Base-by-base conservation (phyloP, 1,140 invertebrate species). In the Ylistrum balloti region DNA sequence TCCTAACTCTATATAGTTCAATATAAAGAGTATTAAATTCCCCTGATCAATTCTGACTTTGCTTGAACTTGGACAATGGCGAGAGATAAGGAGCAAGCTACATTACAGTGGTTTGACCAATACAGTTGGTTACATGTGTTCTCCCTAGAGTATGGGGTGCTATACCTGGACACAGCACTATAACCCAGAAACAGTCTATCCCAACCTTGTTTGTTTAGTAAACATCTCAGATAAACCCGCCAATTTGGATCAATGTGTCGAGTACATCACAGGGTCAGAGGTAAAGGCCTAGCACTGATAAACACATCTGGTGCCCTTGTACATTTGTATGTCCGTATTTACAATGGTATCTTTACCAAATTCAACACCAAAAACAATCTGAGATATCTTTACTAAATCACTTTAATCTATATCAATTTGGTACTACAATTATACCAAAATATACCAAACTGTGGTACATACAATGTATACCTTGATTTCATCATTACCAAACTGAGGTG, bases 181-280 rank as follows among this genome's bases (percentile, higher is more conserved):
- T 74, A 74, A 74, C 56, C 56, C 56, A 9, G 41, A 45, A 45
- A 45, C 41, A 74, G 56, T 88, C 22, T 35, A 88, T 38, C 41
- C 41, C 87, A 35, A 88, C 33, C 87, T 88, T 35, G 28, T 45
- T 32, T 41, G 87, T 35, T 56, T 56, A 45, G 48, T 88, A 45
- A 48, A 45, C 41, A 33, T 48, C 32, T 32, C 48, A 89, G 35
- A 41, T 56, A 33, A 48, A 33, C 74, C 35, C 45, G 41, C 38
- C 28, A 38, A 32, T 88, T 34, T 88, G 85, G 34, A 87, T 86
- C 85, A 86, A 38, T 74, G 87, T 85, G 88, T 87, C 85, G 34
- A 87, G 45, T 86, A 33, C 32, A 86, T 33, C 41, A 35, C 7
- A 33, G 85, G 38, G 33, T 41, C 45, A 38, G 45, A 86, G 86